Evolutionary conservation across 2,113 vertebrate genomes (phyloP).

Genomic region (Sitta europaea): DNA sequence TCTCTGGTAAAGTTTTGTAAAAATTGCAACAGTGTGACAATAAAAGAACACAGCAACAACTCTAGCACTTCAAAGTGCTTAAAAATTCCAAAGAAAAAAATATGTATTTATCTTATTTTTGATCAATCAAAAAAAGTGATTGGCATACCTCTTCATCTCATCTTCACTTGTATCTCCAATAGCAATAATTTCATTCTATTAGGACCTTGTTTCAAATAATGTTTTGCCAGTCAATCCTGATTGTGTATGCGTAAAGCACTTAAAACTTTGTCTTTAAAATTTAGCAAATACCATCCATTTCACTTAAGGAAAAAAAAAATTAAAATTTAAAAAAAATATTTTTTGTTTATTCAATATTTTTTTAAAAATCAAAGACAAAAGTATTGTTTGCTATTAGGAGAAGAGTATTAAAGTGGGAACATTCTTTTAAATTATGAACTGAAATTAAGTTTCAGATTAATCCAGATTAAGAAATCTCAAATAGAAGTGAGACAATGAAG

Average conservation of each 20-base stretch:
- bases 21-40: not conserved
- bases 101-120: not conserved
- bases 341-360: not conserved
- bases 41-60: not conserved
- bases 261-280: not conserved
- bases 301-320: not conserved
- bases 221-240: not conserved
- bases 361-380: not conserved
- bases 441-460: not conserved
- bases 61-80: not conserved
- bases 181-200: not conserved
- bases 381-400: not conserved
- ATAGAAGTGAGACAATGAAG: not conserved
- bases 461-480: not conserved
- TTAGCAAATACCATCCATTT: not conserved
- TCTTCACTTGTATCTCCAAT: not conserved
- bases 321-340: not conserved
- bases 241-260: not conserved
- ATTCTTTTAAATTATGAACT: not conserved
- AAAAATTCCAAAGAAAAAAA: not conserved
- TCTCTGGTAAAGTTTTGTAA: slow-evolving; percentile 35
- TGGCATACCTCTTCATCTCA: not conserved
- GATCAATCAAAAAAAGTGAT: not conserved
- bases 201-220: not conserved
- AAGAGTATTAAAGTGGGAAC: not conserved